Evolutionary conservation across 2,797 vertebrate genomes (phyloP).

Genomic region (Nyctalus aviator): DNA sequence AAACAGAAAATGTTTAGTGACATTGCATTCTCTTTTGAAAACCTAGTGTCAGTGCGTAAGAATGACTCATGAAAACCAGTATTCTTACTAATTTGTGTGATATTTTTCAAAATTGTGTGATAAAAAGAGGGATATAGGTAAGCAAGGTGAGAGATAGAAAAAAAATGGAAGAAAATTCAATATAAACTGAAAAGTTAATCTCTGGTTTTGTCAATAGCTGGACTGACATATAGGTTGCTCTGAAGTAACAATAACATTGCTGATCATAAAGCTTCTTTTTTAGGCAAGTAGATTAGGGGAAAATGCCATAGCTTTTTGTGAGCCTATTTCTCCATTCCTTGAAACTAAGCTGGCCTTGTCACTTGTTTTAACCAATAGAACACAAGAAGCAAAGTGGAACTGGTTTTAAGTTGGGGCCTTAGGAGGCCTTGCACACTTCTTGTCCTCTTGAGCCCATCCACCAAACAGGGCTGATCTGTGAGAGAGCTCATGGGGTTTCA

Average conservation of each 20-base stretch:
- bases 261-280: background rate
- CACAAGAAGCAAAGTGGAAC: background rate
- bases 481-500: background rate
- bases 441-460: background rate
- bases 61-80: slow-evolving; percentile 5
- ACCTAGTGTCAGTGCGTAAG: background rate
- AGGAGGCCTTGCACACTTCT: background rate
- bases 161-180: background rate
- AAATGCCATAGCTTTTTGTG: background rate
- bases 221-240: background rate
- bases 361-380: background rate
- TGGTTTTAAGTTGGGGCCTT: background rate
- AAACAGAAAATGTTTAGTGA: slow-evolving; percentile 27
- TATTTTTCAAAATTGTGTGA: background rate
- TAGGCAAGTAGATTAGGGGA: background rate
- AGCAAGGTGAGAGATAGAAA: background rate
- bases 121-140: background rate
- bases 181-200: slow-evolving; percentile 43
- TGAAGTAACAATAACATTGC: background rate
- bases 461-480: background rate
- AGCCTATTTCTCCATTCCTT: background rate
- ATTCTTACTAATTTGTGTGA: background rate
- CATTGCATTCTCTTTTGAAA: slow-evolving; percentile 30
- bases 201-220: background rate
- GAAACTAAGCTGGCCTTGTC: background rate